Base-by-base conservation (phyloP, 1,140 invertebrate genomes). In the Drosophila azteca region DNA sequence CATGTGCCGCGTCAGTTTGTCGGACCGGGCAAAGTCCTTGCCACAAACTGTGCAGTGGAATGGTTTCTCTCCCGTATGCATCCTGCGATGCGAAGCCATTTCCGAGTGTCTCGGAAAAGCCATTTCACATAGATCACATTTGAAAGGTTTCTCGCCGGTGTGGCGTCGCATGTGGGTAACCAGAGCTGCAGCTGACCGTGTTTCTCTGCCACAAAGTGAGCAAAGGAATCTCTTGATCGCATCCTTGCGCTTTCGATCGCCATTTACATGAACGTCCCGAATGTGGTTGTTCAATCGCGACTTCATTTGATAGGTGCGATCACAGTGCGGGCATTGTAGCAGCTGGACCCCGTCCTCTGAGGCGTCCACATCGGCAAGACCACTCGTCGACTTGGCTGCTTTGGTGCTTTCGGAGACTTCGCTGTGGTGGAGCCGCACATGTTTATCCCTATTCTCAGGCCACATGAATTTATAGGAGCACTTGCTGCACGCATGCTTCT, bases 161-260 rank as follows among this genome's bases (percentile, higher is more conserved):
- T 88, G 83, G 0, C 93, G 82, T 0, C 94, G 91, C 92, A 94
- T 94, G 52, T 95, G 94, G 0, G 94, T 93, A 7, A 93, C 93
- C 13, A 94, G 81, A 35, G 94, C 94, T 0, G 93, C 93, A 0
- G 93, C 93, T 41, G 93, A 93, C n/a, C 92, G 91, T 54, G 94
- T 93, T 29, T 92, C 92, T 3, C 92, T 90, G 6, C 93, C 93
- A 79, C 93, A 94, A 68, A 94, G 93, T 11, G 93, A 90, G 60
- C 93, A 94, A 1, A 94, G 80, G 52, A 90, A 88, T 48, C 71
- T 75, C 43, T 89, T 83, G 5, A 84, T 61, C 3, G 84, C 84
- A 44, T 88, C 83, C 50, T 88, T 88, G 4, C 84, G 84, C 48
- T 88, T 88, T 0, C 83, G 84, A 70, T 88, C 83, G 0, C 83